Evolutionary conservation across 2,113 vertebrate species (phyloP).

Genomic region (Tragelaphus buxtoni): DNA sequence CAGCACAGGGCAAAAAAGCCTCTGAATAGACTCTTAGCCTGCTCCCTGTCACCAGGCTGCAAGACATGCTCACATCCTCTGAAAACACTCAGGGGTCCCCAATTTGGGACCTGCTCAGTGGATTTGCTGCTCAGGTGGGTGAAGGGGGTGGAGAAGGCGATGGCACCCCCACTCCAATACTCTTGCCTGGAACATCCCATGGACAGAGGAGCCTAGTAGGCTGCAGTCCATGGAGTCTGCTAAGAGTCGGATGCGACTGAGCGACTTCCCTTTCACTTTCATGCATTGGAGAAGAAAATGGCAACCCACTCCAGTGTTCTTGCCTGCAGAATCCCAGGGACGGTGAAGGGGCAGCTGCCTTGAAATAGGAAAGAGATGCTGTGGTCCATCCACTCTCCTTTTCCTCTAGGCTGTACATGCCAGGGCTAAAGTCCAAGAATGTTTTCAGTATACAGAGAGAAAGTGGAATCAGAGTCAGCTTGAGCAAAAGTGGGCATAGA

Average conservation of each 20-base stretch:
- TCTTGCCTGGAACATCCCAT: no score
- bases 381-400: neutral
- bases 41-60: accelerated
- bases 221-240: no score
- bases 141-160: accelerated
- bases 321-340: no score
- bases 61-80: accelerated
- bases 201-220: no score
- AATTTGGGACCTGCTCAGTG: accelerated
- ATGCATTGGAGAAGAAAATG: no score
- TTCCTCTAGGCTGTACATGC: neutral
- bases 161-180: no score
- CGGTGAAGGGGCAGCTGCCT: neutral
- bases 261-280: no score
- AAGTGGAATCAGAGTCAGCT: neutral
- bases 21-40: neutral
- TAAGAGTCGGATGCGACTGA: no score
- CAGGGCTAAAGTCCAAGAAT: neutral
- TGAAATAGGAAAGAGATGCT: neutral
- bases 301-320: no score
- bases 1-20: no score
- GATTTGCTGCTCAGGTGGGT: neutral
- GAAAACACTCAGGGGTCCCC: neutral
- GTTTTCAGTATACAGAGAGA: neutral
- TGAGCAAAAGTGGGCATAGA: neutral